A percentile compares a stretch with the other conserved stretches of the same genome.
phyloP scores from a whole-genome alignment of 1,140 invertebrate species.

The Choristoneura fumiferana region DNA sequence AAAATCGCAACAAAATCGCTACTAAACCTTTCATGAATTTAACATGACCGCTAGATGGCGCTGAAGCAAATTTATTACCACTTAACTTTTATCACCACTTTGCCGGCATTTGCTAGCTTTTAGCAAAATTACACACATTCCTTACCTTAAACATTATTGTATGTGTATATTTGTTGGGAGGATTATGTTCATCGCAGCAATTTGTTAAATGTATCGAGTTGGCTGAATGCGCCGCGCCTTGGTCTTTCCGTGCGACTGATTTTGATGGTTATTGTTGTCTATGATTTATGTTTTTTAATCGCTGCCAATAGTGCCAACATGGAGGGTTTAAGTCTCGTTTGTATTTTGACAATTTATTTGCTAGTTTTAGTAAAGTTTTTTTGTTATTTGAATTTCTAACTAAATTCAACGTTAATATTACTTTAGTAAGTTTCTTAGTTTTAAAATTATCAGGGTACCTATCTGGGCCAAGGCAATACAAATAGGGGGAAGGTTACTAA shows the following conservation, averaged over 20 bases:
- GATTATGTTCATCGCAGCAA: constrained; percentile 48
- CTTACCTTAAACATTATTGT: constrained; percentile 39
- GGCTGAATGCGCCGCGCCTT: constrained; percentile 4
- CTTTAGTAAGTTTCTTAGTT: no score
- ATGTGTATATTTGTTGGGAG: constrained; percentile 52
- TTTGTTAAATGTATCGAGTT: constrained; percentile 52
- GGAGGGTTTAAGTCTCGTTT: constrained; percentile 26
- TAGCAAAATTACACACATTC: constrained; percentile 67
- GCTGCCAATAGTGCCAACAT: no score
- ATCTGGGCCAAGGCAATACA: no score
- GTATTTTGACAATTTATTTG: no score
- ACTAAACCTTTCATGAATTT: constrained; percentile 65
- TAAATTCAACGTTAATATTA: no score
- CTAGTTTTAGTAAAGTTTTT: neutral
- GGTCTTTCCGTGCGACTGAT: neutral
- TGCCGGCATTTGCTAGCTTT: constrained; percentile 60
- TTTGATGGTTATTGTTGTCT: constrained; percentile 3
- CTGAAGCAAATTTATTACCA: constrained; percentile 54
- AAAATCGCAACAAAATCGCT: constrained; percentile 50
- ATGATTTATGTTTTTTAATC: neutral
- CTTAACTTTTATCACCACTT: constrained; percentile 64
- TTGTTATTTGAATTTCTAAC: constrained; percentile 6
- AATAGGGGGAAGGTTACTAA: no score
- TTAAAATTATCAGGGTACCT: no score
- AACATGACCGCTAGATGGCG: constrained; percentile 64